A percentile compares a stretch with the other conserved stretches of the same genome.
phyloP scores from a whole-genome alignment of 2,113 vertebrate species.

The Microcebus ravelobensis region DNA sequence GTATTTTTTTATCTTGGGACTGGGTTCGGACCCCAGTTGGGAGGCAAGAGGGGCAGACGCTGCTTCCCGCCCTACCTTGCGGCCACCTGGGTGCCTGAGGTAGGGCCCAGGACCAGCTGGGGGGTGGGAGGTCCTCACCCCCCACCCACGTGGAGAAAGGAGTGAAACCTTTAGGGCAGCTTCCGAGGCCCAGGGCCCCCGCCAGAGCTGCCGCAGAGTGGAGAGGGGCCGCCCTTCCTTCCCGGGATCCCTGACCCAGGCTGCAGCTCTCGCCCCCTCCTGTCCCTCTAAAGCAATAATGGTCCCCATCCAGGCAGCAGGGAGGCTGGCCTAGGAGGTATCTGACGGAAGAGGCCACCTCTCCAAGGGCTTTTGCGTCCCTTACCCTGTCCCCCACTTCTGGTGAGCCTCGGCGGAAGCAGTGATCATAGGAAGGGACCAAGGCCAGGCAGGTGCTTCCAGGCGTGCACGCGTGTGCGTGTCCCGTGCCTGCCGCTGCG shows the following conservation, averaged over 20 bases:
- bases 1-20: slow-evolving; percentile 81
- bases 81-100: slow-evolving; percentile 7
- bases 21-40: slow-evolving; percentile 67
- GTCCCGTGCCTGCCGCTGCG: neutral
- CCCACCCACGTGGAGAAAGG: neutral
- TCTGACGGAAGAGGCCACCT: slow-evolving; percentile 34
- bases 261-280: neutral
- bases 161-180: slow-evolving; percentile 32
- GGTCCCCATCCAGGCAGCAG: slow-evolving; percentile 73
- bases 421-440: slow-evolving; percentile 68
- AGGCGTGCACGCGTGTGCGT: neutral
- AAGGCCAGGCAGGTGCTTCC: slow-evolving; percentile 47
- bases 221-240: neutral
- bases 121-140: neutral
- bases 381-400: neutral
- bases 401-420: slow-evolving; percentile 29
- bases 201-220: neutral
- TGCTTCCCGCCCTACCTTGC: slow-evolving; percentile 15
- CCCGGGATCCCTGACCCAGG: neutral
- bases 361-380: slow-evolving; percentile 65
- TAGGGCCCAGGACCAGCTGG: slow-evolving; percentile 17
- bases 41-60: slow-evolving; percentile 40
- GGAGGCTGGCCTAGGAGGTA: slow-evolving; percentile 47
- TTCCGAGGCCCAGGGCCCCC: neutral
- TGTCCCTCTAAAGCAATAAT: slow-evolving; percentile 85